phyloP scores from a whole-genome alignment of 1,140 invertebrate genomes.

The Sesamia nonagrioides region DNA sequence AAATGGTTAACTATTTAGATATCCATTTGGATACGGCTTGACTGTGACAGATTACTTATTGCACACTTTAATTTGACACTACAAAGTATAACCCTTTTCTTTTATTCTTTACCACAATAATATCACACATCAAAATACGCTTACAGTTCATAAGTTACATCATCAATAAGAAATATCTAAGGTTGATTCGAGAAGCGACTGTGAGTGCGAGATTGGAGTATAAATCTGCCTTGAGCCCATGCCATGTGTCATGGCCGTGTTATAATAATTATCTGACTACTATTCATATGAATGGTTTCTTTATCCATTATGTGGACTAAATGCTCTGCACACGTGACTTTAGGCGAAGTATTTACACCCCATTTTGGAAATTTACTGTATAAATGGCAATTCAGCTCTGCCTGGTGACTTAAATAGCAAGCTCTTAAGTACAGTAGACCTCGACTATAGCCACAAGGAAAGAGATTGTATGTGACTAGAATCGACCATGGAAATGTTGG shows the following conservation, averaged over 20 bases:
- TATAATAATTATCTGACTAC: slow-evolving; percentile 55
- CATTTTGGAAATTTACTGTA: too few species aligned
- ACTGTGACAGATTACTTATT: too few species aligned
- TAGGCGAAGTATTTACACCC: background rate
- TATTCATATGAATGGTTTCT: background rate
- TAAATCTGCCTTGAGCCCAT: slow-evolving; percentile 59
- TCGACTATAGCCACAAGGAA: too few species aligned
- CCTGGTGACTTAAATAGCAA: too few species aligned
- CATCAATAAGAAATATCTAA: slow-evolving; percentile 55
- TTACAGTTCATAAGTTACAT: slow-evolving; percentile 23
- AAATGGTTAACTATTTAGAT: too few species aligned
- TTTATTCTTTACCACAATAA: background rate
- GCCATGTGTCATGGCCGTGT: slow-evolving; percentile 52
- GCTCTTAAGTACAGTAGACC: too few species aligned
- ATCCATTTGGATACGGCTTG: too few species aligned
- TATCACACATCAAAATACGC: background rate
- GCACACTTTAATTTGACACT: too few species aligned
- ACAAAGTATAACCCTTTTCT: background rate
- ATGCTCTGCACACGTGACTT: background rate
- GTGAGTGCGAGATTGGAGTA: slow-evolving; percentile 59
- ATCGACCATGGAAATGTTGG: too few species aligned
- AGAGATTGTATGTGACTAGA: too few species aligned
- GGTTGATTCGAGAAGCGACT: slow-evolving; percentile 57
- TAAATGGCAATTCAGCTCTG: too few species aligned
- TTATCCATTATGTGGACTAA: background rate